Percentiles rank a stretch among this genome's conserved stretches.
Evolutionary conservation across 2,113 vertebrate genomes (phyloP).

Genomic region (Lipotes vexillifer): DNA sequence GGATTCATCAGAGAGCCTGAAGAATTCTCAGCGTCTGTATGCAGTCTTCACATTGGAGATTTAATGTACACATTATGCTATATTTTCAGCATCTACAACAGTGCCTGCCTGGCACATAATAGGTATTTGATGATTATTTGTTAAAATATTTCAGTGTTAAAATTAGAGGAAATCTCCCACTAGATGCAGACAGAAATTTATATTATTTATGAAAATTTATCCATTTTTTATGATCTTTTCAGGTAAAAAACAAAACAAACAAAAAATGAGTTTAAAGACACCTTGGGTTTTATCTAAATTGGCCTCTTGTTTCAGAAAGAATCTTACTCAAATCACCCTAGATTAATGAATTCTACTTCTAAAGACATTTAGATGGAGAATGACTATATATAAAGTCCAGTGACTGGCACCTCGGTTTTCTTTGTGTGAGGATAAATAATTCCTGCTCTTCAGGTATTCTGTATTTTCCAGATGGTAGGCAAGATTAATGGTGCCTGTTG

Average conservation of each 20-base stretch:
- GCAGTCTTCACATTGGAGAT: neutral
- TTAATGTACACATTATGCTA: neutral
- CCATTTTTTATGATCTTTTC: neutral
- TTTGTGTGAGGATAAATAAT: neutral
- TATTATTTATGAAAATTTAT: constrained; percentile 1
- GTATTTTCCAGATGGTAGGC: neutral
- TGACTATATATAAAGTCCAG: neutral
- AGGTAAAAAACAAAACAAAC: neutral
- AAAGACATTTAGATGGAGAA: neutral
- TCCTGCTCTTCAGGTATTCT: neutral
- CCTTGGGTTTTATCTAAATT: neutral
- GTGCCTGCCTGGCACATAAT: neutral
- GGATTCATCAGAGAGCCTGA: neutral
- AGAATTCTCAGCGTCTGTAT: neutral
- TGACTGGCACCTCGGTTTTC: neutral
- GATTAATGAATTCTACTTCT: neutral
- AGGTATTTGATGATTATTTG: neutral
- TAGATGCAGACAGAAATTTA: neutral
- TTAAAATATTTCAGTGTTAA: constrained; percentile 16
- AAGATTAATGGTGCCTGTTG: neutral
- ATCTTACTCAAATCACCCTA: neutral
- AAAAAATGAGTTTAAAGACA: neutral
- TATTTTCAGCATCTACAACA: neutral
- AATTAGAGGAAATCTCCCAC: neutral
- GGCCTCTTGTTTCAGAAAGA: neutral